Base-by-base conservation (phyloP, 2,888 invertebrate species). In the Xiphydria camelus region DNA sequence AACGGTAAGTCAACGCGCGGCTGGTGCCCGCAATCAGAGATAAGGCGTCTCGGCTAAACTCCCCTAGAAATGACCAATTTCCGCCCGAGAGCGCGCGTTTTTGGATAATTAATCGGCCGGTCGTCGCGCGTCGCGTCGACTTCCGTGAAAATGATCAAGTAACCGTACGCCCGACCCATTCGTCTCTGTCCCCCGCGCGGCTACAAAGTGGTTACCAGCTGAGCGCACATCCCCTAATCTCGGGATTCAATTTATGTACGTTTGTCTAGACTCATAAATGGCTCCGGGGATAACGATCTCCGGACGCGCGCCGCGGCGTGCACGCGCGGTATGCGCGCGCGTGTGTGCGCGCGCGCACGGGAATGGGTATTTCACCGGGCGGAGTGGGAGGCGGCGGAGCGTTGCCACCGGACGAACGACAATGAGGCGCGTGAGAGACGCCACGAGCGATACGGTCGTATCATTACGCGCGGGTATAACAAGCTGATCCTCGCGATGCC, bases 161-260 rank as follows among this genome's bases (percentile, higher is more conserved):
- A 26, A 26, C 26, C 26, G 17, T 15, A 20, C 25, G 10, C 25
- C 14, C 4, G 55, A 58, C 43, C 51, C 44, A 56, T 58, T 58
- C 59, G 58, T 58, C 51, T 51, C 56, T 46, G 49, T 56, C 41
- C 45, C 32, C 46, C 40, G 50, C 47, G 43, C 51, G 45, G 46
- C 55, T 58, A 58, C 47, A 45, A 58, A 56, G 51, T 47, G 59
- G 49, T 55, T 49, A 53, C 51, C 56, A 56, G 45, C 48, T 41
- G 49, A 46, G 55, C 46, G 31, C n/a, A n/a, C n/a, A 46, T 45
- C 49, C 47, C 45, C 48, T 53, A 51, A 51, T 53, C 53, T 45
- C 48, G 33, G 17, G 57, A 36, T 52, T 59, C 56, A 47, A 59
- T 59, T 54, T 54, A 59, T 59, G 54, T 54, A 50, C 48, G 54